Evolutionary conservation across 1,140 invertebrate genomes (phyloP).

Genomic region (Metaphire vulgaris): DNA sequence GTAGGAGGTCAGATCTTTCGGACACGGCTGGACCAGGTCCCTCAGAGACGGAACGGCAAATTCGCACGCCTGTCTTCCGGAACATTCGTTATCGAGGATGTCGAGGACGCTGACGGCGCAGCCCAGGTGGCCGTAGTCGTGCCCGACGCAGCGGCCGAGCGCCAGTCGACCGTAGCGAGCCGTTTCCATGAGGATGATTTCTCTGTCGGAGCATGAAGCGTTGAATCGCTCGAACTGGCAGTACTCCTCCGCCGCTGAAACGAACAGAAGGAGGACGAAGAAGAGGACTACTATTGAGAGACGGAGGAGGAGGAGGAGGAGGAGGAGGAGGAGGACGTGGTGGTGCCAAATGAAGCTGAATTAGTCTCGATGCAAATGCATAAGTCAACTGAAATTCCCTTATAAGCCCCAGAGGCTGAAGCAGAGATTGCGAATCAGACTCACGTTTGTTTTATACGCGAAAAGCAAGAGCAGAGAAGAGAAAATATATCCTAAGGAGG

Average conservation of each 20-base stretch:
- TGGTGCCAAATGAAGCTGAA: too few species aligned
- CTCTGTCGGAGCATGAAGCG: constrained; percentile 4
- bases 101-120: constrained; percentile 13
- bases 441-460: too few species aligned
- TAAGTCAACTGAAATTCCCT: neutral
- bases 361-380: too few species aligned
- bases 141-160: constrained; percentile 16
- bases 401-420: too few species aligned
- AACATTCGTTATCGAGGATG: constrained; percentile 14
- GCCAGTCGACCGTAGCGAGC: constrained; percentile 19
- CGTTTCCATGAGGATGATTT: constrained; percentile 16
- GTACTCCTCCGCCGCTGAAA: constrained; percentile 14
- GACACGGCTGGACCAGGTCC: constrained; percentile 15
- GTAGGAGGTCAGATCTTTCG: constrained; percentile 16
- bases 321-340: too few species aligned
- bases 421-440: too few species aligned
- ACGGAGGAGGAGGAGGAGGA: too few species aligned
- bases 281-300: too few species aligned
- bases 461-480: too few species aligned
- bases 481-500: too few species aligned
- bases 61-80: constrained; percentile 7
- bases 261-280: too few species aligned
- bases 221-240: constrained; percentile 23
- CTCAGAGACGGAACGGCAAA: neutral
- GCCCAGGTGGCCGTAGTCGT: constrained; percentile 20